Base-by-base conservation (phyloP, 2,113 vertebrate species). In the Hystrix cristata region DNA sequence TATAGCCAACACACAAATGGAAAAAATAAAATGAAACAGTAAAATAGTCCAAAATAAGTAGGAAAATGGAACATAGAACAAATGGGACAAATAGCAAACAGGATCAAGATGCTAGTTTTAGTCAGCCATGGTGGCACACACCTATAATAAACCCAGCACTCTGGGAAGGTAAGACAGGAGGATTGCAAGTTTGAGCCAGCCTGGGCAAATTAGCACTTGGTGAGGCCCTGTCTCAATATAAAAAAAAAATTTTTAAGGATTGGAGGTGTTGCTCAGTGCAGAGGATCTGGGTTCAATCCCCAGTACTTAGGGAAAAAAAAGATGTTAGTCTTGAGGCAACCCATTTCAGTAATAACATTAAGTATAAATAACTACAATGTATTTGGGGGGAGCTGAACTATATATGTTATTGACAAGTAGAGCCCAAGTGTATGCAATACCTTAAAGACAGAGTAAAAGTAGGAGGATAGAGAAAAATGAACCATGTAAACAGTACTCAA, bases 381-480 rank as follows among this genome's bases (percentile, higher is more conserved):
- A 57, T 25, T 46, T 74, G 53, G 5, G 12, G 81, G 64, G n/a
- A 80, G 88, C 53, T 60, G 5, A 87, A 62, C 18, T 76, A 18
- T 78, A 60, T 74, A 7, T 55, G 53, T 55, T 79, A 1, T 55
- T 79, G 46, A 46, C 13, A 93, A 76, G 65, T 43, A 90, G 29
- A 71, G 29, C 23, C 74, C 76, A 83, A 27, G 6, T 83, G 19
- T 60, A 6, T 62, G 14, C 29, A 38, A 38, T 38, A 38, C 38
- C 38, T 38, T 51, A 85, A 88, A 92, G 53, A 55, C 57, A 85
- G 65, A 12, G 60, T 90, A 76, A 90, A 93, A 76, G 53, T 91
- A 87, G 60, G 78, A 94, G 43, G 79, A 76, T 67, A 46, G 55
- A 48, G 81, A 91, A 89, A 51, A 88, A 62, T 69, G 62, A 84